A percentile compares a stretch with the other conserved stretches of the same genome.
Evolutionary conservation across 2,888 invertebrate genomes (phyloP).

Genomic region (Yponomeuta evonymella): DNA sequence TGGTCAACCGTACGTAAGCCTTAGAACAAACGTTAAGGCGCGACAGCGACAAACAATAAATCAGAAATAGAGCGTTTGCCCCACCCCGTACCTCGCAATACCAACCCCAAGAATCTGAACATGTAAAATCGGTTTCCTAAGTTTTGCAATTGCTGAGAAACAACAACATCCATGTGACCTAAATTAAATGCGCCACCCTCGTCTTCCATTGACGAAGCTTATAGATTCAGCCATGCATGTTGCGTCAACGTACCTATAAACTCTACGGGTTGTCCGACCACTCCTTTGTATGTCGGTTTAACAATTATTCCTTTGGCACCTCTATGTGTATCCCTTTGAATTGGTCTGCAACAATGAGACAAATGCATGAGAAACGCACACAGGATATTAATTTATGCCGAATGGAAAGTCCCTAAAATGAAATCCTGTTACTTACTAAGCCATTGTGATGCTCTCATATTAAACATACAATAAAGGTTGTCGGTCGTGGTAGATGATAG

Average conservation of each 20-base stretch:
- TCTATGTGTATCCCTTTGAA: slow-evolving; percentile 79
- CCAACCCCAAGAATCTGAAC: too few species aligned
- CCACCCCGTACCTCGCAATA: too few species aligned
- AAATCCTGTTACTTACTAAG: too few species aligned
- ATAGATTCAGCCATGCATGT: background rate
- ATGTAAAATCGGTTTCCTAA: too few species aligned
- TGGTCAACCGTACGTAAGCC: background rate
- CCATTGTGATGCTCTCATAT: too few species aligned
- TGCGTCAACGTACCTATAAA: slow-evolving; percentile 86
- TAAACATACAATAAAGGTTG: too few species aligned
- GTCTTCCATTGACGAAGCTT: background rate
- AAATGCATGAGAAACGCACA: background rate
- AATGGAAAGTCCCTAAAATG: background rate
- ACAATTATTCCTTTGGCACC: slow-evolving; percentile 92
- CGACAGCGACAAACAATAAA: too few species aligned
- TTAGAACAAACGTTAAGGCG: background rate
- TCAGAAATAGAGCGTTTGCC: too few species aligned
- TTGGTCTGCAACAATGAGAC: slow-evolving; percentile 53
- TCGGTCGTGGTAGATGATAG: too few species aligned
- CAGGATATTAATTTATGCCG: background rate
- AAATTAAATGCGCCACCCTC: background rate
- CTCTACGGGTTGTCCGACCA: slow-evolving; percentile 93
- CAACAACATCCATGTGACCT: too few species aligned
- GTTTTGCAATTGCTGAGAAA: too few species aligned
- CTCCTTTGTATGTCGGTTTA: slow-evolving; percentile 82